These are phyloP conservation scores for Athrips mouffetella DNA, from an alignment of 2,888 invertebrate genomes.

Conservation along the genomic window DNA sequence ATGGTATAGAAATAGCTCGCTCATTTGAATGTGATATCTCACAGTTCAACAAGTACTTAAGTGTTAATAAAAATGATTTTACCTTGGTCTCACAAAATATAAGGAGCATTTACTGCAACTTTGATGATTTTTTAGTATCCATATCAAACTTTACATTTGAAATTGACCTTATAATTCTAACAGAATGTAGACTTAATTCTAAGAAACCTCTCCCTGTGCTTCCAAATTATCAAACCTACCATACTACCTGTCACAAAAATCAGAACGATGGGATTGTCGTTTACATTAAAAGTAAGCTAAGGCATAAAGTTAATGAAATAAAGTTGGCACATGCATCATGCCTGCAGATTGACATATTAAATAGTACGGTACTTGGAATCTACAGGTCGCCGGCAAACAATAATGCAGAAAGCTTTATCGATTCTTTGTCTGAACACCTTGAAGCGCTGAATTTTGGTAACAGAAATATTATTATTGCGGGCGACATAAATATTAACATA, in stretches of 20 bases:
- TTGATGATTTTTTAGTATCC: background rate
- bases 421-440: background rate
- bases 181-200: background rate
- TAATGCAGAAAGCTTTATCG: background rate
- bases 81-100: background rate
- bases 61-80: background rate
- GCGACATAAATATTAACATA: background rate
- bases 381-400: background rate
- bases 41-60: background rate
- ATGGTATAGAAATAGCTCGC: background rate
- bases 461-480: background rate
- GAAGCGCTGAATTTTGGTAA: background rate
- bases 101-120: too few relatives aligned
- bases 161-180: background rate
- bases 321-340: background rate
- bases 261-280: slow-evolving; percentile 1
- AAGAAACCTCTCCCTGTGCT: background rate
- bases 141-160: background rate
- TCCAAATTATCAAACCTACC: background rate
- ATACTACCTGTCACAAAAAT: background rate
- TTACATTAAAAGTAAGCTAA: background rate
- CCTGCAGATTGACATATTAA: background rate
- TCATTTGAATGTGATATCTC: background rate
- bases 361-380: background rate
- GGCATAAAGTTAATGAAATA: background rate